Conservation (phyloP, 2,888 invertebrate genomes). For the Lithosia quadra region DNA sequence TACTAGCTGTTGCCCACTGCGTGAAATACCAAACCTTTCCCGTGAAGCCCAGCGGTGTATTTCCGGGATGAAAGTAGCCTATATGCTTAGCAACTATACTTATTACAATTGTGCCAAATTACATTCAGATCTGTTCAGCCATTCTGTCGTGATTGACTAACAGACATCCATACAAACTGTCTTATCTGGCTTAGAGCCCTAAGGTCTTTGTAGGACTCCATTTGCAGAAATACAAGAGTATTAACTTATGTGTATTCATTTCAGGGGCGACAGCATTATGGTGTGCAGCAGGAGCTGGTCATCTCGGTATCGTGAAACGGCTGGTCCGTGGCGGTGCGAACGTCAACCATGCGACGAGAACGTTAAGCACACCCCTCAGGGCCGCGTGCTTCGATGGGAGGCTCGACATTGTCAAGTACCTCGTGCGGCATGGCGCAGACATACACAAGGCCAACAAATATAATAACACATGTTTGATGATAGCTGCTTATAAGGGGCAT, state of each 20-base stretch:
- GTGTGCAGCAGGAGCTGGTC: conserved; percentile 95
- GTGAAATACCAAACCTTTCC: neutral
- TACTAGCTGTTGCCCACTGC: neutral
- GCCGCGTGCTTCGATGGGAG: conserved; percentile 97
- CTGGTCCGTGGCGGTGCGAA: conserved; percentile 94
- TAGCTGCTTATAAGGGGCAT: conserved; percentile 96
- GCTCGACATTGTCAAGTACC: conserved; percentile 95
- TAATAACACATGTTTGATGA: conserved; percentile 97
- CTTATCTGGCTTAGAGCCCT: too few relatives aligned
- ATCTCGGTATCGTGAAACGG: conserved; percentile 85
- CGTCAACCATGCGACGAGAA: conserved; percentile 96
- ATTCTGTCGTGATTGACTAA: neutral
- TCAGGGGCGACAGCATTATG: conserved; percentile 96
- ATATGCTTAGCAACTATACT: too few relatives aligned
- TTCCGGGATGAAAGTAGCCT: too few relatives aligned
- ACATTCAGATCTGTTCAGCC: too few relatives aligned
- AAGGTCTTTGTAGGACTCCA: too few relatives aligned
- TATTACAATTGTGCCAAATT: too few relatives aligned
- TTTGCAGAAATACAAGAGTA: too few relatives aligned
- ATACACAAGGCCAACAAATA: conserved; percentile 95
- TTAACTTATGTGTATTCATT: conserved; percentile 57
- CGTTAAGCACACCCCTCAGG: conserved; percentile 95
- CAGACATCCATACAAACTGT: too few relatives aligned
- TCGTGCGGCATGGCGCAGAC: conserved; percentile 94
- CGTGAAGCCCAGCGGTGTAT: neutral